These are phyloP conservation scores for Eutolmus rufibarbis DNA, from an alignment of 2,888 invertebrate genomes.

Conservation along the genomic window DNA sequence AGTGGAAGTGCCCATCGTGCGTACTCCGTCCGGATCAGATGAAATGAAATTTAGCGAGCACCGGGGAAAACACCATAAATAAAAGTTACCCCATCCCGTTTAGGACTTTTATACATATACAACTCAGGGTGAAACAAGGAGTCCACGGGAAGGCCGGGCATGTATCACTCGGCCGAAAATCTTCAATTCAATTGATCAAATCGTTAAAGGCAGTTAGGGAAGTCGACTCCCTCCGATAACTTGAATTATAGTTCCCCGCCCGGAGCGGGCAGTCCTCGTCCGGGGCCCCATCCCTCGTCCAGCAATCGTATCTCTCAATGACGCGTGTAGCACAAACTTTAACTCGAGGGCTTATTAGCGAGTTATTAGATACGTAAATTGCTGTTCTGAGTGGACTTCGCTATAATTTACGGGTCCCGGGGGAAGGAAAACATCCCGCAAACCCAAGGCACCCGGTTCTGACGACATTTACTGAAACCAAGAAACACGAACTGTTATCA, in stretches of 20 bases:
- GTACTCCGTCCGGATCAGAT: conserved; percentile 24
- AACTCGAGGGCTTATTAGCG: conserved; percentile 44
- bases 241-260: conserved; percentile 31
- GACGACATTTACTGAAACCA: conserved; percentile 2
- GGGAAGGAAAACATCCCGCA: conserved; percentile 31
- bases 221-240: conserved; percentile 20
- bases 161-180: conserved; percentile 38
- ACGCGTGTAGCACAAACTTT: conserved; percentile 40
- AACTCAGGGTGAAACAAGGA: neutral
- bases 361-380: conserved; percentile 49
- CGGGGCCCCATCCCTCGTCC: neutral
- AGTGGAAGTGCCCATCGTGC: neutral
- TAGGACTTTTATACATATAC: neutral
- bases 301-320: conserved; percentile 19
- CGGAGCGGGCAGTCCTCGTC: neutral
- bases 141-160: neutral
- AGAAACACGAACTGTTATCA: conserved; percentile 26
- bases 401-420: conserved; percentile 43
- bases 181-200: conserved; percentile 47
- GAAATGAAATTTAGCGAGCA: conserved; percentile 31
- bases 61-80: conserved; percentile 43
- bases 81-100: conserved; percentile 40
- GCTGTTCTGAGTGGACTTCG: conserved; percentile 35
- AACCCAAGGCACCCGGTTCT: neutral
- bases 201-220: conserved; percentile 44